Evolutionary conservation across 2,113 vertebrate species (phyloP), one percentile per base, ranked within the genome.

Genomic region (Vidua macroura): DNA sequence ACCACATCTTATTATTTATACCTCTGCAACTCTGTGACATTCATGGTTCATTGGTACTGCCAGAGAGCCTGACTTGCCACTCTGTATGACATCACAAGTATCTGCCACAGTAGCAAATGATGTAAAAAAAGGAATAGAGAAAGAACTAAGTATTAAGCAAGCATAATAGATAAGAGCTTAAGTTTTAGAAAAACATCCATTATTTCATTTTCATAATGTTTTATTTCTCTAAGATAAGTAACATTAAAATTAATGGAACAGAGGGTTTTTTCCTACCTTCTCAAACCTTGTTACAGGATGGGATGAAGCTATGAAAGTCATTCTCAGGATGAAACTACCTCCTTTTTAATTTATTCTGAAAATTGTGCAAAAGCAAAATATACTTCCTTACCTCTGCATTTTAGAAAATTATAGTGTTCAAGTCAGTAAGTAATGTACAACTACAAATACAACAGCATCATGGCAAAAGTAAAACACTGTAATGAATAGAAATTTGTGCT

Each of bases 391-490:
- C 59, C 83, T 96, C 91, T 88, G 48, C 87, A 94, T 94, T 97
- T 95, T 83, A 92, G 91, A 96, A 98, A 97, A 97, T 97, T 55
- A 96, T 62, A 96, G 93, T 85, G 88, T 96, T 97, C 95, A 97
- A 97, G 80, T 92, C 93, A 96, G 95, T 90, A 96, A 97, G 93
- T 96, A 97, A 97, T 63, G 86, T 75, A 92, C 72, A 70, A 94
- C 93, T 96, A 87, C 91, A 96, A 87, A 96, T 92, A 96, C 91
- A 97, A 95, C 83, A 93, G 88, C 86, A 77, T 93, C 53, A 83
- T n/a, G 85, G 72, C 76, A 97, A 97, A 95, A 97, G 90, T 94
- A 96, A 94, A 96, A 92, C 90, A 94, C 79, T 88, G 53, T 59
- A 69, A 94, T 84, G 46, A 43, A 97, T 81, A 72, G 53, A 97